These are phyloP conservation scores for Drepanosiphum platanoidis DNA, from an alignment of 2,888 invertebrate species.

Conservation along the genomic window DNA sequence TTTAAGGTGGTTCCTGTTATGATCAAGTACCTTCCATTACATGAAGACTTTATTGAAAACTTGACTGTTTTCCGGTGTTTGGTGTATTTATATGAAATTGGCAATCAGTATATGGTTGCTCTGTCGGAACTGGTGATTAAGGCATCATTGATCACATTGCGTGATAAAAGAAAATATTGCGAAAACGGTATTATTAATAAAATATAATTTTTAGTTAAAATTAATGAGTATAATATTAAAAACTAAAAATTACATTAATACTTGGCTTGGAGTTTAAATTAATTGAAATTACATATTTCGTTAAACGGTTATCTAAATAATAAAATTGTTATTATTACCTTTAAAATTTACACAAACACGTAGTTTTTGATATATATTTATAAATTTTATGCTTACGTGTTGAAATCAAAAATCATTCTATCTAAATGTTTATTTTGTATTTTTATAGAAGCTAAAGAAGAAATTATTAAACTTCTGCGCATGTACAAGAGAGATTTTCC, in stretches of 20 bases:
- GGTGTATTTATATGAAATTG: slow-evolving; percentile 73
- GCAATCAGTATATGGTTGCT: slow-evolving; percentile 65
- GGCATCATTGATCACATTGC: slow-evolving; percentile 54
- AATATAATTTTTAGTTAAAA: background rate
- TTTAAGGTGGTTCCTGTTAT: slow-evolving; percentile 67
- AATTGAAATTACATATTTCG: no score
- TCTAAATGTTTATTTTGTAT: background rate
- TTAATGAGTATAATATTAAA: no score
- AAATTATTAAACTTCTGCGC: slow-evolving; percentile 47
- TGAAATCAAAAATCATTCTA: no score
- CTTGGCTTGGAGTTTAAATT: no score
- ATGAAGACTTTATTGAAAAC: slow-evolving; percentile 80
- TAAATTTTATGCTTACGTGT: no score
- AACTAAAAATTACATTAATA: no score
- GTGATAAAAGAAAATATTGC: slow-evolving; percentile 47
- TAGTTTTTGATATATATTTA: no score
- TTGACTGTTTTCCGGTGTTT: slow-evolving; percentile 76
- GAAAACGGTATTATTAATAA: slow-evolving; percentile 46
- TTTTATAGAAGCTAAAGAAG: slow-evolving; percentile 43
- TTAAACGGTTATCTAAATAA: no score
- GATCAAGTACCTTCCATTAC: slow-evolving; percentile 76
- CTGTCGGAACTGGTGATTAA: slow-evolving; percentile 38
- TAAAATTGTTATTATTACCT: no score
- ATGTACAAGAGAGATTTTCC: slow-evolving; percentile 58
- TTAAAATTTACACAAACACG: no score